A percentile compares a stretch with the other conserved stretches of the same genome.
phyloP scores from a whole-genome alignment of 2,113 vertebrate genomes.

The Siniperca chuatsi region DNA sequence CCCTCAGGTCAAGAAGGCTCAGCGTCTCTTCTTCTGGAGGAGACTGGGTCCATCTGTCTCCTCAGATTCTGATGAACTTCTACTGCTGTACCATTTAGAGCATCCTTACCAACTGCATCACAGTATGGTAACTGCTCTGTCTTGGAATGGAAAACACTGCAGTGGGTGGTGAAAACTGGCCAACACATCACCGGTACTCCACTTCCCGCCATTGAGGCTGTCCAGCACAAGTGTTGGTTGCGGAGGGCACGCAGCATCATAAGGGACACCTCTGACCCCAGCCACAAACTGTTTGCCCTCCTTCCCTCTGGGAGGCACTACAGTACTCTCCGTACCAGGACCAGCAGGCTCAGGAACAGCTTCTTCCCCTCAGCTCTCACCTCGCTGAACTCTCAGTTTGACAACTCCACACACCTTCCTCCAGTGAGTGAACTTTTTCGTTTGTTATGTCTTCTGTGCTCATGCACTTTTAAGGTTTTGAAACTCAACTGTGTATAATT shows the following conservation, averaged over 20 bases:
- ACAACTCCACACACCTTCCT: too few species aligned
- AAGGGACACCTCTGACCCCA: not conserved
- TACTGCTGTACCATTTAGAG: not conserved
- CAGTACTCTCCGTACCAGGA: not conserved
- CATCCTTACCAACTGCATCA: not conserved
- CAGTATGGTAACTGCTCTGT: not conserved
- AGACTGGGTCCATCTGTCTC: not conserved
- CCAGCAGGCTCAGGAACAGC: not conserved
- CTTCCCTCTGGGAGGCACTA: not conserved
- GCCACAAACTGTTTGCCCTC: not conserved
- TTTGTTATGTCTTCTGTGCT: not conserved
- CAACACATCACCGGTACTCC: not conserved
- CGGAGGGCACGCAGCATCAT: not conserved
- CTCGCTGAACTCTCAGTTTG: not conserved
- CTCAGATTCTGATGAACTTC: not conserved
- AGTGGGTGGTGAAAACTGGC: not conserved
- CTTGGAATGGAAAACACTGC: not conserved
- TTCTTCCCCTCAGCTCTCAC: not conserved
- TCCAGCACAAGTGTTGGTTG: not conserved
- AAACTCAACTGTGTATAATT: not conserved
- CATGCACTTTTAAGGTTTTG: not conserved
- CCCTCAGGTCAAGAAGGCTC: not conserved
- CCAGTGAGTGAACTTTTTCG: too few species aligned
- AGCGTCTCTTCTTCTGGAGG: not conserved
- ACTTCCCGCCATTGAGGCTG: not conserved